Evolutionary conservation across 2,797 vertebrate species (phyloP).

Genomic region (Spatula clypeata): DNA sequence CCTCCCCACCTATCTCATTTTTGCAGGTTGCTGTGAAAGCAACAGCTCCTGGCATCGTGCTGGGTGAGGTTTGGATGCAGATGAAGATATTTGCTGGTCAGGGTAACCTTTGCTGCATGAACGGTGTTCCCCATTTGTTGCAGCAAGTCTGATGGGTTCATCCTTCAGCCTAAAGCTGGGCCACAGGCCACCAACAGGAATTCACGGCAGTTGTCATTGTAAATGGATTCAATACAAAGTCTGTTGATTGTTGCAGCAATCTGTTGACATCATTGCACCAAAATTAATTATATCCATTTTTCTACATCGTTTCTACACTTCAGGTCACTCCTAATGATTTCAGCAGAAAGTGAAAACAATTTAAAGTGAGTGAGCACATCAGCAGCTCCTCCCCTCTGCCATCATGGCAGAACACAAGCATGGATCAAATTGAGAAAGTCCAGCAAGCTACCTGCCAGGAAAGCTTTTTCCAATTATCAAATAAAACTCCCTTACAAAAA

Average conservation of each 20-base stretch:
- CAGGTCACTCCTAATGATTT: not conserved
- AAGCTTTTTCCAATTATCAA: not conserved
- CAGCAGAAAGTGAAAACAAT: not conserved
- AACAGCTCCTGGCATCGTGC: not conserved
- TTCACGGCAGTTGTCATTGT: fast-evolving
- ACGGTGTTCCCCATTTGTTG: not conserved
- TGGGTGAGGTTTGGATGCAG: not conserved
- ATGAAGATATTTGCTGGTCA: not conserved
- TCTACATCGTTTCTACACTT: not conserved
- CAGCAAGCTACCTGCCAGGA: not conserved
- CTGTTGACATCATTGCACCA: not conserved
- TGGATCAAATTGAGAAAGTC: not conserved
- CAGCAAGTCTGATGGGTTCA: not conserved
- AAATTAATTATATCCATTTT: not conserved
- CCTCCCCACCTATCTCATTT: not conserved
- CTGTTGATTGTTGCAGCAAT: not conserved
- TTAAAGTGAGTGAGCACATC: not conserved
- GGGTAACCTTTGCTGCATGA: not conserved
- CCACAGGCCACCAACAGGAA: not conserved
- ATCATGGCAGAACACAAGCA: not conserved
- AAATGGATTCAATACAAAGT: fast-evolving
- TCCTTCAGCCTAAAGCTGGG: not conserved
- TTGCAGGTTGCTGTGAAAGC: not conserved
- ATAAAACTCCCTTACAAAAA: not conserved
- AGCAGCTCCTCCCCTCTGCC: not conserved